Base-by-base conservation (phyloP, 1,140 invertebrate species). In the Scaptomyza montana region DNA sequence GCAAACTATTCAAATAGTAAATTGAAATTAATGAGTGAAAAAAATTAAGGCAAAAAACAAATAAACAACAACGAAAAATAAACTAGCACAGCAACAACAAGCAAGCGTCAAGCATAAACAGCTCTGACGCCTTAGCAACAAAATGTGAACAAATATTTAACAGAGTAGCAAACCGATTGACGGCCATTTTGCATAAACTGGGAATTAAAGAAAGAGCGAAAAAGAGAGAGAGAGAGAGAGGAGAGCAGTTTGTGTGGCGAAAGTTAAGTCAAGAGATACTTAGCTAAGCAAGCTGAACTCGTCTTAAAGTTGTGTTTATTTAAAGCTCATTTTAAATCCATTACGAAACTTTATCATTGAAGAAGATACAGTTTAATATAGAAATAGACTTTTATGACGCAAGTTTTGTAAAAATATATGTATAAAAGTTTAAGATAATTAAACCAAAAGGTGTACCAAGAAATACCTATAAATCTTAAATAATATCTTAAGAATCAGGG, bases 21-120 rank as follows among this genome's bases (percentile, higher is more conserved):
- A 75, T 72, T 72, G 68, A 72, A 75, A 75, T 75, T 72, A 75
- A 75, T 75, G 73, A 64, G 68, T n/a, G 41, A 57, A 55, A 50
- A 25, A 55, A 49, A 65, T 56, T 13, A 57, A 57, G 13, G 43
- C 12, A 4, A 45, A 57, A 28, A 28, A n/a, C n/a, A n/a, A n/a
- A n/a, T n/a, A 2, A 30, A 30, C 4, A 33, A 33, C 30, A 33
- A 12, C 21, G 28, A 30, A 43, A 71, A 59, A 43, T 19, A 64
- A 50, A 65, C 45, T 53, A 46, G 8, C 60, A 36, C 21, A 55
- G 33, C 45, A 59, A 50, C 12, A 51, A 25, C 19, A 53, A 13
- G 7, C 21, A 25, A 25, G 3, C 2, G 21, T 25, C 21, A 25
- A 25, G 2, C 21, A 25, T 25, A 33, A 33, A 7, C 59, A 5